Evolutionary conservation across 2,888 invertebrate species (phyloP).

Genomic region (Acronicta leporina): DNA sequence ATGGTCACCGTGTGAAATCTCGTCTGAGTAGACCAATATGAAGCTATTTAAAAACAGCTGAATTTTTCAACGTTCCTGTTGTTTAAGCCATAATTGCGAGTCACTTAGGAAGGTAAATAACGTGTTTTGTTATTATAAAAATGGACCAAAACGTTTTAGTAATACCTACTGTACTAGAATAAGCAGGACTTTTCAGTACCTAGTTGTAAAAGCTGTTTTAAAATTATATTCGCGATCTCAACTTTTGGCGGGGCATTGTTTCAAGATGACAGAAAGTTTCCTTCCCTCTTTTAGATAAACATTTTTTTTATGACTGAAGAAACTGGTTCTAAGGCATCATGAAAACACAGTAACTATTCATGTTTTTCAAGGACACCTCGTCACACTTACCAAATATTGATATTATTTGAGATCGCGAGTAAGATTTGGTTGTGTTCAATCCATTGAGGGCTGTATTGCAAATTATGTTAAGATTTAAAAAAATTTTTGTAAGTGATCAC

Average conservation of each 20-base stretch:
- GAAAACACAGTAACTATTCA: too few species aligned
- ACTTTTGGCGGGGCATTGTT: neutral
- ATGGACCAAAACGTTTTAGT: slow-evolving; percentile 51
- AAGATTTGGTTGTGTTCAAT: slow-evolving; percentile 13
- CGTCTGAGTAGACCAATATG: slow-evolving; percentile 12
- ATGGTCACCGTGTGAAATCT: neutral
- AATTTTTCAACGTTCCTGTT: slow-evolving; percentile 45
- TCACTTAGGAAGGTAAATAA: slow-evolving; percentile 42
- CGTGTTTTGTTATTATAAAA: slow-evolving; percentile 43
- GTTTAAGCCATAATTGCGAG: slow-evolving; percentile 54
- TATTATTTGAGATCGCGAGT: slow-evolving; percentile 28
- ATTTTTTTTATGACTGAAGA: too few species aligned
- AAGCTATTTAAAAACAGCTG: slow-evolving; percentile 22
- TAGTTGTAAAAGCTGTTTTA: slow-evolving; percentile 2
- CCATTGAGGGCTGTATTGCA: slow-evolving; percentile 10
- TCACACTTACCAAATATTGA: slow-evolving; percentile 14
- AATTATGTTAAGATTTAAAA: slow-evolving; percentile 14
- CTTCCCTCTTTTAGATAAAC: too few species aligned
- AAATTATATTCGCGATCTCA: slow-evolving; percentile 33
- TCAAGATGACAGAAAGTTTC: too few species aligned
- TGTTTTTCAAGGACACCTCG: too few species aligned
- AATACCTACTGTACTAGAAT: slow-evolving; percentile 31
- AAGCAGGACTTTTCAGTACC: slow-evolving; percentile 15
- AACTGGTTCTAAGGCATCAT: too few species aligned
- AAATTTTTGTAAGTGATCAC: slow-evolving; percentile 31